Conservation (phyloP, 2,888 invertebrate genomes). For the Cerastis leucographa region DNA sequence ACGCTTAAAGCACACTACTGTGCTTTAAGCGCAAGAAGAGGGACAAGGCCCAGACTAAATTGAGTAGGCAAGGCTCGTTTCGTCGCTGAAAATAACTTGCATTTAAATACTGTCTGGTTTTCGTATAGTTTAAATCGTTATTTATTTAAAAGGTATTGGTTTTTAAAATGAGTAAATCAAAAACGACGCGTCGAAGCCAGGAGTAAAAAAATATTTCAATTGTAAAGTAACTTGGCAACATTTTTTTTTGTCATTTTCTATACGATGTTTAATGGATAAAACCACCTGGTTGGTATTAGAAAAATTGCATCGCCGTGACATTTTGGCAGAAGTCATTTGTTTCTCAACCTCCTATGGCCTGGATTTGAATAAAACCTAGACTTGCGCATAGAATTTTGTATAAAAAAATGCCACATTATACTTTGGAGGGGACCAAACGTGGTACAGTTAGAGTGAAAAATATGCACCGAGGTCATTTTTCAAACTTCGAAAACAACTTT, state of each 20-base stretch:
- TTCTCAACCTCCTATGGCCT: slow-evolving; percentile 72
- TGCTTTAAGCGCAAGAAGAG: no score
- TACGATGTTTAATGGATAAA: slow-evolving; percentile 86
- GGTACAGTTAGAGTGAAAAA: slow-evolving; percentile 67
- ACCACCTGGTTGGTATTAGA: slow-evolving; percentile 86
- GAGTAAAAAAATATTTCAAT: slow-evolving; percentile 69
- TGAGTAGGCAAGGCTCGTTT: background rate
- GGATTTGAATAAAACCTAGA: slow-evolving; percentile 86
- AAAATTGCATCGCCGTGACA: slow-evolving; percentile 86
- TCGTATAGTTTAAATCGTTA: slow-evolving; percentile 45
- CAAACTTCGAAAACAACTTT: slow-evolving; percentile 68
- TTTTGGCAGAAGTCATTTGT: slow-evolving; percentile 87
- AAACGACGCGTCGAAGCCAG: slow-evolving; percentile 49
- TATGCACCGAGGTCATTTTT: slow-evolving; percentile 72
- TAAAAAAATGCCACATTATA: slow-evolving; percentile 71
- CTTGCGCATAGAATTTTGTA: slow-evolving; percentile 67
- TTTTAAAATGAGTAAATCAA: slow-evolving; percentile 61
- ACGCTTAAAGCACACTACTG: no score
- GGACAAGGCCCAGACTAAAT: background rate
- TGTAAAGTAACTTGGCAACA: slow-evolving; percentile 69
- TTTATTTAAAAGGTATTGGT: slow-evolving; percentile 53
- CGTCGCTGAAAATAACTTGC: slow-evolving; percentile 1
- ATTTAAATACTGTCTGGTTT: slow-evolving; percentile 47
- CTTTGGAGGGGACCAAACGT: slow-evolving; percentile 49
- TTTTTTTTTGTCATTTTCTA: slow-evolving; percentile 76